phyloP scores from a whole-genome alignment of 2,888 invertebrate species.

The Plemyria rubiginata region DNA sequence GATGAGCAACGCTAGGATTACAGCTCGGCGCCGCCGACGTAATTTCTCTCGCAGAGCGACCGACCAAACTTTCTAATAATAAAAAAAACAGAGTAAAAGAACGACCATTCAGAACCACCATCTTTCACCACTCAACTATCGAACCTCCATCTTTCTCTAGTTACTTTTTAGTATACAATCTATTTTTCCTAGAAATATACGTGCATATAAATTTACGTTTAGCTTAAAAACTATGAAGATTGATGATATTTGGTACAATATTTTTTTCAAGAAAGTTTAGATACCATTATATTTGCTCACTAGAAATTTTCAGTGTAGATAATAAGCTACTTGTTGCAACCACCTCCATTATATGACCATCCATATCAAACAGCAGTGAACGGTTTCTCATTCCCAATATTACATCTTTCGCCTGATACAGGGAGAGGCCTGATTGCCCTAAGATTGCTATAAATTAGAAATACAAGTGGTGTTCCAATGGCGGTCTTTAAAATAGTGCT shows the following conservation, averaged over 20 bases:
- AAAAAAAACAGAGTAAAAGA: constrained; percentile 77
- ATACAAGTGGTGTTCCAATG: constrained; percentile 74
- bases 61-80: constrained; percentile 82
- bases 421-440: constrained; percentile 76
- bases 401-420: constrained; percentile 74
- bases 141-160: constrained; percentile 60
- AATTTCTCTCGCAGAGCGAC: constrained; percentile 80
- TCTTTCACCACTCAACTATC: constrained; percentile 81
- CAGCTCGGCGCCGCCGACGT: constrained; percentile 67
- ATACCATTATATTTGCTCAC: constrained; percentile 49
- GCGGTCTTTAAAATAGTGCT: constrained; percentile 79
- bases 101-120: constrained; percentile 75
- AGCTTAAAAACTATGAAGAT: constrained; percentile 2
- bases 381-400: constrained; percentile 73
- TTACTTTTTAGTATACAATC: constrained; percentile 46
- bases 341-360: constrained; percentile 58
- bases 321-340: constrained; percentile 50
- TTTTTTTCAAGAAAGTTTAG: constrained; percentile 43
- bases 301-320: constrained; percentile 52
- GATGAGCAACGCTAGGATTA: constrained; percentile 73
- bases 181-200: constrained; percentile 26
- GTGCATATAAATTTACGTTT: constrained; percentile 26
- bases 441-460: constrained; percentile 82
- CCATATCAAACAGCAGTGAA: constrained; percentile 65
- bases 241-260: constrained; percentile 31